phyloP scores from a whole-genome alignment of 2,888 invertebrate genomes.

The Scaptomyza flava region DNA sequence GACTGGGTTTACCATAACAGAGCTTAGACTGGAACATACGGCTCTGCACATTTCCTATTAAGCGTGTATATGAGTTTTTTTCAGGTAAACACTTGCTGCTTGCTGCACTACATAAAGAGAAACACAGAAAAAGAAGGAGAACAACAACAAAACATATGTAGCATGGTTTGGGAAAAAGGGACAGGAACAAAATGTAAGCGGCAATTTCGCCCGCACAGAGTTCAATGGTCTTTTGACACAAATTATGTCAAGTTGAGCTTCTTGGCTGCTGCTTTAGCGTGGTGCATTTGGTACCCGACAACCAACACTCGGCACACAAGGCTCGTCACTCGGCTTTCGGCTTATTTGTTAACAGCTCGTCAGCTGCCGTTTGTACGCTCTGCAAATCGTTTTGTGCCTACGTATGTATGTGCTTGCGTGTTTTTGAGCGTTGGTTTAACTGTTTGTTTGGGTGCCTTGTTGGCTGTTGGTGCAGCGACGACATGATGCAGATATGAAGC shows the following conservation, averaged over 20 bases:
- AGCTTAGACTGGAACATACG: too few species aligned
- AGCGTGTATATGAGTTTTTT: constrained; percentile 8
- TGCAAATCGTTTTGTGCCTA: constrained; percentile 28
- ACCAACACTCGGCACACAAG: constrained; percentile 15
- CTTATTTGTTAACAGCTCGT: constrained; percentile 21
- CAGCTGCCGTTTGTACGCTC: constrained; percentile 45
- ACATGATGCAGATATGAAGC: constrained; percentile 40
- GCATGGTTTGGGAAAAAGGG: not conserved
- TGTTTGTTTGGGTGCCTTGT: constrained; percentile 77
- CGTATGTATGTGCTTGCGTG: not conserved
- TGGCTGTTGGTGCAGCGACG: constrained; percentile 42
- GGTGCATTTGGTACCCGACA: constrained; percentile 16
- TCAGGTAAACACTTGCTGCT: constrained; percentile 47
- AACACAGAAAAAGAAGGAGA: constrained; percentile 22
- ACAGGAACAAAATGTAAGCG: constrained; percentile 11
- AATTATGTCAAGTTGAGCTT: constrained; percentile 84
- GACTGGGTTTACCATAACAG: not conserved
- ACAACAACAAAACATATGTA: constrained; percentile 24
- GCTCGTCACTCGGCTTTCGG: constrained; percentile 34
- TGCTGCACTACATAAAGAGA: constrained; percentile 21
- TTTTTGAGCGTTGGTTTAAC: constrained; percentile 42
- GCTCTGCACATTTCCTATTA: too few species aligned
- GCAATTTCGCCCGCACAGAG: constrained; percentile 68
- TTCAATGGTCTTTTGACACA: constrained; percentile 84
- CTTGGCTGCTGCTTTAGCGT: constrained; percentile 39